Evolutionary conservation across 23 tunicate genomes (phyloP).

Genomic region (Styela clava): DNA sequence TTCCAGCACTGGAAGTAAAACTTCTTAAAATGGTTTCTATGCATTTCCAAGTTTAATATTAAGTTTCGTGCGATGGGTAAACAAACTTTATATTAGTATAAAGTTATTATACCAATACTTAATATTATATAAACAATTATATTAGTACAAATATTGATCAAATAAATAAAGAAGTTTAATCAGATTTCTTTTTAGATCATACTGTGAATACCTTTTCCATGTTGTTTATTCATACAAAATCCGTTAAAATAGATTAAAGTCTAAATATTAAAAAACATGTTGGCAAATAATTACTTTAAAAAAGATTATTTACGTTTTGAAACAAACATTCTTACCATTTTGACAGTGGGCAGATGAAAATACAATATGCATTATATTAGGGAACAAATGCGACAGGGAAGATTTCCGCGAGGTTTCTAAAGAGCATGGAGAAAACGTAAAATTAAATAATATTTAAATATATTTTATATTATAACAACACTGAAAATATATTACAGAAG

Average conservation of each 20-base stretch:
- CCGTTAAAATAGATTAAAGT: not conserved
- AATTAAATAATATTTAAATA: not conserved
- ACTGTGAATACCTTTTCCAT: too few relatives aligned
- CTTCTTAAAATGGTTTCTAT: too few relatives aligned
- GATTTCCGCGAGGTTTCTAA: slow-evolving; percentile 33
- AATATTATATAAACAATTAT: too few relatives aligned
- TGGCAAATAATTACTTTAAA: not conserved
- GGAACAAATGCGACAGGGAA: slow-evolving; percentile 62
- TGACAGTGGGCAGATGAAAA: slow-evolving; percentile 57
- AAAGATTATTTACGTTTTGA: not conserved
- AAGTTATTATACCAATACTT: too few relatives aligned
- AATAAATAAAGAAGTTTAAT: not conserved
- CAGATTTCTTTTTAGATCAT: too few relatives aligned
- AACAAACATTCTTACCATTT: not conserved
- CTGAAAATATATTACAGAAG: not conserved
- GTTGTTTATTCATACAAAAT: too few relatives aligned
- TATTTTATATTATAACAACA: too few relatives aligned
- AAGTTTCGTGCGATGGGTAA: too few relatives aligned
- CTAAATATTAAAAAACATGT: not conserved
- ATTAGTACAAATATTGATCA: too few relatives aligned
- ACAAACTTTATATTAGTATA: too few relatives aligned
- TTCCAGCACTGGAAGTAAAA: too few relatives aligned
- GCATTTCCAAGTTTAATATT: too few relatives aligned
- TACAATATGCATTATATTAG: slow-evolving; percentile 35
- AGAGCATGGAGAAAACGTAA: slow-evolving; percentile 53